Base-by-base conservation (phyloP, 2,113 vertebrate species). In the Hylia prasina region DNA sequence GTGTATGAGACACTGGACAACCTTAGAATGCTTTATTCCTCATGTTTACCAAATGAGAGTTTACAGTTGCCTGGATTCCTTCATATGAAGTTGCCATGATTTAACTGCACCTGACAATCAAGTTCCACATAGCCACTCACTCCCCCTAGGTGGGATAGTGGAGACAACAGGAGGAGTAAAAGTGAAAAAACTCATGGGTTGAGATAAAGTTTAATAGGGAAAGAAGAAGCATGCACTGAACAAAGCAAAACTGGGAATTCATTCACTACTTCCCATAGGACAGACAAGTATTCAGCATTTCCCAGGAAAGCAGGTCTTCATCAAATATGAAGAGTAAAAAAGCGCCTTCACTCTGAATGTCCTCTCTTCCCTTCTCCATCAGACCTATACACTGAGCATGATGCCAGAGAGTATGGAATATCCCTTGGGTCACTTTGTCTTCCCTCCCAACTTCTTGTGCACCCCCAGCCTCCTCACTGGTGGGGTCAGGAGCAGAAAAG, bases 331-430 rank as follows among this genome's bases (percentile, higher is more conserved):
- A 31, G n/a, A n/a, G n/a, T n/a, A n/a, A n/a, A n/a, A n/a, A n/a
- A n/a, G n/a, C n/a, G n/a, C n/a, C 33, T 31, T 50, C 35, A 16
- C 13, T 51, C 24, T 1, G 0, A 77, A 31, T 1, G 2, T 30
- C 14, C 21, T 10, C 4, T 6, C 16, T n/a, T 14, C 3, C 13
- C 3, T 87, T 82, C 33, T 61, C 12, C 25, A 22, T 7, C 25
- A 54, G 21, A 25, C 22, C 9, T 48, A 8, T 53, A 23, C 25
- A 25, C 6, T 28, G 25, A 78, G 24, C 64, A 28, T 10, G 35
- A 40, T 9, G 4, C 10, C 33, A 14, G 12, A 10, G 0, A 30
- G 5, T 18, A 5, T 18, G 27, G 61, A 23, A n/a, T 51, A 45
- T 42, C 30, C 37, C 10, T 37, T 13, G 9, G 10, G 5, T 42